Evolutionary conservation across 2,888 invertebrate species (phyloP), one percentile per base, ranked within the genome.

Genomic region (Scaeva pyrastri): DNA sequence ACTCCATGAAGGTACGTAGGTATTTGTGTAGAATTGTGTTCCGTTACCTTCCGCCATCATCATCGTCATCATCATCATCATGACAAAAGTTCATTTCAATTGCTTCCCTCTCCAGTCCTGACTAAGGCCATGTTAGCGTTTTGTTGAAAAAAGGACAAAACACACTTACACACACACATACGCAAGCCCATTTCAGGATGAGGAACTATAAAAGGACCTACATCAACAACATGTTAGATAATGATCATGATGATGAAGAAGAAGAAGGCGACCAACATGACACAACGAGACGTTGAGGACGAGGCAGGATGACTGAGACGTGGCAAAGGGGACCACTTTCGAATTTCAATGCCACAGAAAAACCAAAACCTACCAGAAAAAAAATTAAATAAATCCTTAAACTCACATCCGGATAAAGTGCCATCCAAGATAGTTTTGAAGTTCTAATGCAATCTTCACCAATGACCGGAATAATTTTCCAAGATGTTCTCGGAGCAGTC

Each of bases 161-260:
- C 68, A 68, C 80, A 36, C 64, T 74, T 12, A 66, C 10, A 23
- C 0, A 10, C 19, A 48, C 21, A 21, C 21, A 16, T 3, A 50
- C 48, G 21, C 4, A 11, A 39, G 5, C 31, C 58, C 43, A 74
- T n/a, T 41, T 70, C 55, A 12, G 7, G 11, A 31, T 70, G 55
- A 10, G 7, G 7, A 19, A 68, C 52, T 64, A 68, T 43, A 62
- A 60, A 70, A 36, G 76, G 80, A 80, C 75, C 84, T 75, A 73
- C 73, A 70, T 81, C 85, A 85, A 84, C 71, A 75, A 58, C 73
- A 70, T 74, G 48, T 36, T 31, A 79, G 70, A 71, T 71, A 43
- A 55, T 39, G 66, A 60, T 41, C 14, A 19, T 41, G 39, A n/a
- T 68, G 39, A 52, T 41, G 52, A 7, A 14, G 39, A 23, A 39